Conservation (phyloP, 37 sponge, comb jelly and placozoan genomes). For the Aplysina aerophoba region DNA sequence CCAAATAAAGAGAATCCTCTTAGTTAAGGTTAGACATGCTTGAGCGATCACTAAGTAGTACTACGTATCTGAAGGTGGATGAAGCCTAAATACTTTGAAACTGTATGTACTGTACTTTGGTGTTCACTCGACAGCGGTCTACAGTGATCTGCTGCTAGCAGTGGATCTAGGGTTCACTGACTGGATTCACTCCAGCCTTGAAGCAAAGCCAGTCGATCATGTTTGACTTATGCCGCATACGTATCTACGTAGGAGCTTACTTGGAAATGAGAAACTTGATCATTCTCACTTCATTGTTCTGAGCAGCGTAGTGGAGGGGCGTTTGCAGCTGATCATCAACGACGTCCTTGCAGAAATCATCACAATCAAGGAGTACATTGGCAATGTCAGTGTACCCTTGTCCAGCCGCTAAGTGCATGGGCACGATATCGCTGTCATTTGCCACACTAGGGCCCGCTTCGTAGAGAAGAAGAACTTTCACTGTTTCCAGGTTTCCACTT, state of each 20-base stretch:
- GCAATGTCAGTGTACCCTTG: conserved; percentile 73
- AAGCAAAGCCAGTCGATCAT: no score
- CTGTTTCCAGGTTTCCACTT: conserved; percentile 75
- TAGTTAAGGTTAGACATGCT: no score
- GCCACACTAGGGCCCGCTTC: conserved; percentile 44
- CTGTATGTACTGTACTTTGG: no score
- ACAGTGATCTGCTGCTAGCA: no score
- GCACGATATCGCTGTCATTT: conserved; percentile 50
- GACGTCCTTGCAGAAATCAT: conserved; percentile 37
- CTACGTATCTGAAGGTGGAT: no score
- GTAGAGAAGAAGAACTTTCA: conserved; percentile 56
- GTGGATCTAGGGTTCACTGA: no score
- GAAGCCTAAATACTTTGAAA: no score
- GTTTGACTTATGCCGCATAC: no score
- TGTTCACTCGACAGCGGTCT: no score
- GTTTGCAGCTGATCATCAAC: conserved; percentile 53
- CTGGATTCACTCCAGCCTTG: no score
- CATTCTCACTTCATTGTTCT: conserved; percentile 71
- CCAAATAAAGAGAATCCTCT: no score
- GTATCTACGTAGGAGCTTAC: conserved; percentile 41
- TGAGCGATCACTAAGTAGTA: no score
- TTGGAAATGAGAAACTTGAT: conserved; percentile 72
- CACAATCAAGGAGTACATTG: conserved; percentile 47
- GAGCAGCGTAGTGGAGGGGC: conserved; percentile 87
- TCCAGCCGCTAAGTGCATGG: conserved; percentile 87